Conservation (phyloP, 2,113 vertebrate species). For the Mesocricetus auratus region DNA sequence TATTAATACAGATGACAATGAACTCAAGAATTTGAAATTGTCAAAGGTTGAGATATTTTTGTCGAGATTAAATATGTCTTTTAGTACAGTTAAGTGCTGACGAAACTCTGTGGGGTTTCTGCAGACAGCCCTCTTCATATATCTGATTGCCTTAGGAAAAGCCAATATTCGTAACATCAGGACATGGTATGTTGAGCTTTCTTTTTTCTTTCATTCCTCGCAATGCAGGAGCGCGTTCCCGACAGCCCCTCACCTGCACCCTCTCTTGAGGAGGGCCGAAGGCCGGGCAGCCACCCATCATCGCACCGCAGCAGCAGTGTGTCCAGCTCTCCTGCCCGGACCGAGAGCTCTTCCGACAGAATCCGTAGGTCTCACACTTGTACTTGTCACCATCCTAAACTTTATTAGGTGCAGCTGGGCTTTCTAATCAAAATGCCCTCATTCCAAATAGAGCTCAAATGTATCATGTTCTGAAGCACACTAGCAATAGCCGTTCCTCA, state of each 20-base stretch:
- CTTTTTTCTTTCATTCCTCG: neutral
- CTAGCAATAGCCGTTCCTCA: constrained; percentile 81
- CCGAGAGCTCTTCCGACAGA: constrained; percentile 99
- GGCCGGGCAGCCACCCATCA: constrained; percentile 98
- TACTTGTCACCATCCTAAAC: constrained; percentile 77
- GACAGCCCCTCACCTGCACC: constrained; percentile 98
- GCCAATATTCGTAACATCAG: neutral
- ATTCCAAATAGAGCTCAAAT: constrained; percentile 79
- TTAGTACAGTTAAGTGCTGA: neutral
- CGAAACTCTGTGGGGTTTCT: neutral
- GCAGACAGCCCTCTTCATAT: neutral
- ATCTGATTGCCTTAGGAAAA: constrained; percentile 10
- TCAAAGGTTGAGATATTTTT: neutral
- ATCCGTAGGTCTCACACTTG: constrained; percentile 94
- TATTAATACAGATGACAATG: neutral
- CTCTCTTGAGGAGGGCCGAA: constrained; percentile 96
- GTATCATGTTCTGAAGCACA: constrained; percentile 78
- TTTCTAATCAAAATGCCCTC: constrained; percentile 83
- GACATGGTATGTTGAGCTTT: neutral
- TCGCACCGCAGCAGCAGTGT: constrained; percentile 99
- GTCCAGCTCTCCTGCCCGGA: constrained; percentile 98
- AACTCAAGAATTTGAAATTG: neutral
- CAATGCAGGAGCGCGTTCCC: constrained; percentile 94
- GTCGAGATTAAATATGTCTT: neutral
- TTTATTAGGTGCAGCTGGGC: constrained; percentile 80